These are phyloP conservation scores for Hippoglossus hippoglossus DNA, from an alignment of 2,797 vertebrate species.

Conservation along the genomic window DNA sequence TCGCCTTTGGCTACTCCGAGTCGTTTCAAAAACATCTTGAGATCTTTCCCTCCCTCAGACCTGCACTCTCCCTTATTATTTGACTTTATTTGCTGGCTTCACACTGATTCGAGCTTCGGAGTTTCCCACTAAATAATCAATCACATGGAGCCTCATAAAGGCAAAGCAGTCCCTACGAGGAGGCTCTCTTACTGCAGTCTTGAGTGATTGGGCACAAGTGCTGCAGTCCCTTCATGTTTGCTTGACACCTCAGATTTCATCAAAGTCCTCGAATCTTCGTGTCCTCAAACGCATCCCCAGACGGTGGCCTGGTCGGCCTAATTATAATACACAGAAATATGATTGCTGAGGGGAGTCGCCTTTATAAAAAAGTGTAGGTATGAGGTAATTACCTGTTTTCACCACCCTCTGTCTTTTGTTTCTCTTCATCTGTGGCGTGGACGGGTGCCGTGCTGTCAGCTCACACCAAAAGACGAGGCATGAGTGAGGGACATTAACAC, in stretches of 20 bases:
- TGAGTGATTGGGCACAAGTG: slow-evolving; percentile 18
- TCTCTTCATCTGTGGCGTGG: slow-evolving; percentile 70
- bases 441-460: slow-evolving; percentile 70
- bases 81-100: slow-evolving; percentile 80
- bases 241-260: slow-evolving; percentile 73
- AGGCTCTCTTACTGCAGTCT: slow-evolving; percentile 22
- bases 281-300: slow-evolving; percentile 71
- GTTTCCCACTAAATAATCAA: slow-evolving; percentile 84
- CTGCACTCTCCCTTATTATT: slow-evolving; percentile 80
- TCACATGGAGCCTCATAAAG: slow-evolving; percentile 71
- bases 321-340: slow-evolving; percentile 80
- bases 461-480: slow-evolving; percentile 63
- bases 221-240: slow-evolving; percentile 68
- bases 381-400: slow-evolving; percentile 83
- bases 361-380: slow-evolving; percentile 63
- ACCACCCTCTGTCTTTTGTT: slow-evolving; percentile 63
- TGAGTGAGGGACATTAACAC: slow-evolving; percentile 78
- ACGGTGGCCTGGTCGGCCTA: slow-evolving; percentile 72
- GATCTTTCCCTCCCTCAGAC: slow-evolving; percentile 80
- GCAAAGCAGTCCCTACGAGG: slow-evolving; percentile 40
- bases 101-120: slow-evolving; percentile 71
- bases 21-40: slow-evolving; percentile 82
- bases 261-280: slow-evolving; percentile 69
- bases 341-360: slow-evolving; percentile 68
- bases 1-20: slow-evolving; percentile 82